These are phyloP conservation scores for Excalfactoria chinensis DNA, from an alignment of 2,113 vertebrate genomes.

Conservation along the genomic window DNA sequence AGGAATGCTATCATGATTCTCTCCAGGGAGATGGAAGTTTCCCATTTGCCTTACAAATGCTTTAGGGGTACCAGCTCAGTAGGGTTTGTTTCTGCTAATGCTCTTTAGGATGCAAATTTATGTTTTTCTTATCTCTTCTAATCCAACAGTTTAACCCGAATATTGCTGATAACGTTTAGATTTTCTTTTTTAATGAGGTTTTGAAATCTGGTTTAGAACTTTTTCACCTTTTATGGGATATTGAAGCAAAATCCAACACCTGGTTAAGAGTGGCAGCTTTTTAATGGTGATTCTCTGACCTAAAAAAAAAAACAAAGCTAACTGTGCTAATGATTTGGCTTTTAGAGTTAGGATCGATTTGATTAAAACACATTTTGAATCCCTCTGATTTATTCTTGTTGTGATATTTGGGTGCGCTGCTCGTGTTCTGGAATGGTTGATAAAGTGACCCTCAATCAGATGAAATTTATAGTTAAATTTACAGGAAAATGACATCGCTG, in stretches of 20 bases:
- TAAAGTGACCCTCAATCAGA: not conserved
- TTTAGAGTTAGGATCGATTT: not conserved
- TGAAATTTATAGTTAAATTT: not conserved
- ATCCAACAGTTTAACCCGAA: not conserved
- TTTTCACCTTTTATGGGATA: not conserved
- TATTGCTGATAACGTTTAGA: not conserved
- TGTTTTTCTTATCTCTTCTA: not conserved
- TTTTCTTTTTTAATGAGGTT: not conserved
- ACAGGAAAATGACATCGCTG: not conserved
- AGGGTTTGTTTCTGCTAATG: not conserved
- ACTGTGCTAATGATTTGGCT: not conserved
- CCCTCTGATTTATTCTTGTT: not conserved
- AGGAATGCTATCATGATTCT: not conserved
- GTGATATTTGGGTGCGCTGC: fast-evolving
- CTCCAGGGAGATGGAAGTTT: not conserved
- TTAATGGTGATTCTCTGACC: not conserved
- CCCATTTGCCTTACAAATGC: not conserved
- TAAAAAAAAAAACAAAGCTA: not conserved
- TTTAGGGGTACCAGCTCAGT: not conserved
- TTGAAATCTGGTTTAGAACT: not conserved
- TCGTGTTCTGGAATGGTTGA: not conserved
- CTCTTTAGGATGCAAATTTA: not conserved
- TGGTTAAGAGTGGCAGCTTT: not conserved
- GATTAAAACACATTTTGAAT: not conserved
- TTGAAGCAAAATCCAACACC: not conserved